Evolutionary conservation across 1,140 invertebrate species (phyloP), one percentile per base, ranked within the genome.

Genomic region (Campodea augens): DNA sequence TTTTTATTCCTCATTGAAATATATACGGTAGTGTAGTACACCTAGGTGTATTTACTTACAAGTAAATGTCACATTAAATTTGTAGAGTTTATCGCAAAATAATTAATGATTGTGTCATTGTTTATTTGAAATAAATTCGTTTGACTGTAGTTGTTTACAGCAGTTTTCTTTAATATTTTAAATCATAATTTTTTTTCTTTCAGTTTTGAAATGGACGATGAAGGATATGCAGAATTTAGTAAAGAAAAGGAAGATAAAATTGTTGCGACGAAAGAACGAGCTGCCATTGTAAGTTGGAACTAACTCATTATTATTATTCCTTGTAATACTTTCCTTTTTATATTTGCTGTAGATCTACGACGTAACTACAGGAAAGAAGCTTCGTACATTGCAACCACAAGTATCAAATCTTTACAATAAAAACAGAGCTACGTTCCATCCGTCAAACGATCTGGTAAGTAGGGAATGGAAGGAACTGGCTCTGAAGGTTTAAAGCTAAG

Each of bases 371-470:
- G 81, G 85, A 19, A 65, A 73, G 49, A 65, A 75, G 45, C 57
- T 97, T 25, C 63, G 73, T 29, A 78, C 75, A 0, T 72, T 97
- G 20, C 75, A 73, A 29, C 80, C 85, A 10, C 70, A 73, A 39
- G 76, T 85, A 52, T 82, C 81, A 23, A 97, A 98, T 66, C 75
- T 83, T 54, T 98, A 99, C 61, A 78, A 75, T 4, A 82, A 83
- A 62, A 99, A 98, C 63, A 69, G 81, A 39, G 93, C 93, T 0
- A 91, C 86, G 0, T 95, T 97, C 59, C 86, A 82, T 61, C 84
- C 85, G 48, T 82, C 81, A 12, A 93, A 98, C 61, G 87, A 96
- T 53, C 62, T 98, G 22, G 77, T 98, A n/a, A n/a, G n/a, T n/a
- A n/a, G n/a, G n/a, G n/a, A n/a, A n/a, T n/a, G n/a, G n/a, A n/a